Conservation (phyloP, 2,797 vertebrate species). For the Petrocephalus sullivani region DNA sequence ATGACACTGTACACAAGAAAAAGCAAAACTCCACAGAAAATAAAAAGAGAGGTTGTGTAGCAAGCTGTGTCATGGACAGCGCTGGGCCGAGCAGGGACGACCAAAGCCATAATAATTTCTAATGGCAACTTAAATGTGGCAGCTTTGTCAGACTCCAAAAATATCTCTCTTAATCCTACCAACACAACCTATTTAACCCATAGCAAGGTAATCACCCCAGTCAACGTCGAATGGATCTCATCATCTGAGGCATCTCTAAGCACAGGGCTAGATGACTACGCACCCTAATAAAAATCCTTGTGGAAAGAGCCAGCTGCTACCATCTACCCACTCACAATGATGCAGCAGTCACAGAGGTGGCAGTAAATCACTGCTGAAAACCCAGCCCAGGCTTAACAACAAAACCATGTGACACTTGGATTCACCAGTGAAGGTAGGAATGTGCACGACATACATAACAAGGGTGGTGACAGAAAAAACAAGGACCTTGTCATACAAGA, state of each 20-base stretch:
- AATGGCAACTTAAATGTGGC: not conserved
- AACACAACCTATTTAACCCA: not conserved
- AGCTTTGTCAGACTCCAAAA: not conserved
- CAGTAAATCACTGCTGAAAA: slow-evolving; percentile 6
- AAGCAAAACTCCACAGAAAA: not conserved
- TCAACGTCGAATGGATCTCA: not conserved
- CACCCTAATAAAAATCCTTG: not conserved
- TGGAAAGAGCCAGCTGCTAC: not conserved
- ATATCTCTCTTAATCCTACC: not conserved
- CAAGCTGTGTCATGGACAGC: not conserved
- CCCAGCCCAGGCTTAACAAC: not conserved
- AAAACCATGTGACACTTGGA: not conserved
- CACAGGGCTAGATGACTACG: not conserved
- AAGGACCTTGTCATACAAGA: not conserved
- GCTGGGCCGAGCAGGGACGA: not conserved
- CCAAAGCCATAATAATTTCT: not conserved
- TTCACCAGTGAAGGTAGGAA: not conserved
- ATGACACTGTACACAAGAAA: not conserved
- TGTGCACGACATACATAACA: not conserved
- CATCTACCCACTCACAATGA: not conserved
- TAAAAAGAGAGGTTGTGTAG: not conserved
- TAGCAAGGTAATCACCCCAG: not conserved
- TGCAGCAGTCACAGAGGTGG: not conserved
- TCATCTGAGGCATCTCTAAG: not conserved
- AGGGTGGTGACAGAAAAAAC: not conserved